phyloP scores from a whole-genome alignment of 2,797 vertebrate species.

The Characodon lateralis region DNA sequence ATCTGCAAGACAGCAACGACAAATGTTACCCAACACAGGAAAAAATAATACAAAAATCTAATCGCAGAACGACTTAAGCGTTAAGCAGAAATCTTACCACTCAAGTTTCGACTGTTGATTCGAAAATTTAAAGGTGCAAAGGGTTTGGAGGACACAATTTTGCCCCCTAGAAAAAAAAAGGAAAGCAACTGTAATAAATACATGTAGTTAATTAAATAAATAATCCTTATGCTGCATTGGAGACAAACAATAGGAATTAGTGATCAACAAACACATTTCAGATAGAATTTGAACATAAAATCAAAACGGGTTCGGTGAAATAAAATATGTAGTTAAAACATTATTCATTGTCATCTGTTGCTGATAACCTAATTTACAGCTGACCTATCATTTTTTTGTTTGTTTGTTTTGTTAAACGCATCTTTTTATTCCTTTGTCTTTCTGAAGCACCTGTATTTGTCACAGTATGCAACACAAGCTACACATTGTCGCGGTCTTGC shows the following conservation, averaged over 20 bases:
- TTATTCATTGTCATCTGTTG: background rate
- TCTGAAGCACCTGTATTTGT: background rate
- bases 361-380: background rate
- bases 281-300: background rate
- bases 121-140: conserved; percentile 99
- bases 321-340: background rate
- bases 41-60: background rate
- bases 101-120: conserved; percentile 99
- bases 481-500: background rate
- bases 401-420: background rate
- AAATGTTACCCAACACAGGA: background rate
- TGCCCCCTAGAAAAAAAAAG: conserved; percentile 85
- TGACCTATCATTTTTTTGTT: background rate
- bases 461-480: background rate
- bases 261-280: background rate
- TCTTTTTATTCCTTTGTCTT: background rate
- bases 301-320: background rate
- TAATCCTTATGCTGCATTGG: background rate
- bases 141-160: conserved; percentile 99
- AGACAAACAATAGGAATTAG: conserved; percentile 2
- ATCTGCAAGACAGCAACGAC: conserved; percentile 77
- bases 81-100: conserved; percentile 83
- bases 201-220: conserved; percentile 1
- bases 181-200: conserved; percentile 3
- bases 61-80: background rate